Evolutionary conservation across 2,888 invertebrate species (phyloP).

Genomic region (Amphipoea lucens): DNA sequence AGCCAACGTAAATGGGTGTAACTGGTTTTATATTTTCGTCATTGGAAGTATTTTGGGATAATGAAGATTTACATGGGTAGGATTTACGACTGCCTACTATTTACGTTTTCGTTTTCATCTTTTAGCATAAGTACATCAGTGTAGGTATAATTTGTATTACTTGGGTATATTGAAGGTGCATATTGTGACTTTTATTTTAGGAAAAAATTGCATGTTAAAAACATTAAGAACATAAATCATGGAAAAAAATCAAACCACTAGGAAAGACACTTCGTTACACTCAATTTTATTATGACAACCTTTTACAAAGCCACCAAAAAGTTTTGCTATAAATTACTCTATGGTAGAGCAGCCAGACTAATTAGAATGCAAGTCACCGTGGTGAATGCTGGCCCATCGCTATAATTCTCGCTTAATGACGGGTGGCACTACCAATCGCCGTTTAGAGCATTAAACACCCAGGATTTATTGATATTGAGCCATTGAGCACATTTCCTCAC

Average conservation of each 20-base stretch:
- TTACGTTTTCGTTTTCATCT: not conserved
- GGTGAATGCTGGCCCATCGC: constrained; percentile 56
- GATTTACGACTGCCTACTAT: too few relatives aligned
- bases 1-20: constrained; percentile 21
- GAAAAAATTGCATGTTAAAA: not conserved
- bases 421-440: constrained; percentile 63
- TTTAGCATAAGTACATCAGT: not conserved
- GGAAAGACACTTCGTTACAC: not conserved
- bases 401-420: constrained; percentile 61
- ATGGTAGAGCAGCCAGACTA: constrained; percentile 36
- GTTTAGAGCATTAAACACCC: constrained; percentile 58
- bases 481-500: constrained; percentile 49
- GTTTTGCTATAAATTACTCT: constrained; percentile 50
- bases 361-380: constrained; percentile 62
- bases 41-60: not conserved
- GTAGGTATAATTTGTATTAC: not conserved
- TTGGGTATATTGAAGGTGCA: not conserved
- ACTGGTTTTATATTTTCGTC: constrained; percentile 16
- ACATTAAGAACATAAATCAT: not conserved
- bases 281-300: constrained; percentile 22
- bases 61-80: not conserved
- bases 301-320: constrained; percentile 45
- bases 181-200: too few relatives aligned
- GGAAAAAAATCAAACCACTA: not conserved
- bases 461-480: constrained; percentile 55